Evolutionary conservation across 1,140 invertebrate genomes (phyloP).

Genomic region (Lamellibrachia luymesi): DNA sequence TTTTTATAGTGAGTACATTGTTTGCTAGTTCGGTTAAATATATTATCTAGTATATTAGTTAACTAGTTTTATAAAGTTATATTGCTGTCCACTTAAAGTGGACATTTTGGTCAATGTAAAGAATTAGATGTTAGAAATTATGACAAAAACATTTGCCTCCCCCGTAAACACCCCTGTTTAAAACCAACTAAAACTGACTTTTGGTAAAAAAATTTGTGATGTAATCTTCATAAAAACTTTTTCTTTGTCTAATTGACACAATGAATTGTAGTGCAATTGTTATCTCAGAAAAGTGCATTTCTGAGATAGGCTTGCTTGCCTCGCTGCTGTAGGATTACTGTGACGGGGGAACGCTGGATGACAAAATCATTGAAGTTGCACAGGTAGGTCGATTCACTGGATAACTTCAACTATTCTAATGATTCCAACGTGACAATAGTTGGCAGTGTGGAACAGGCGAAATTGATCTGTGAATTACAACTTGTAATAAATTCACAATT

Average conservation of each 20-base stretch:
- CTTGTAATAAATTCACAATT: not conserved
- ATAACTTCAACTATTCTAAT: not conserved
- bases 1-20: too few species aligned
- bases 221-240: not conserved
- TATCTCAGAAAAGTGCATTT: not conserved
- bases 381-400: constrained; percentile 35
- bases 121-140: too few species aligned
- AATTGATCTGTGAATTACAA: not conserved
- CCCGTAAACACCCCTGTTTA: not conserved
- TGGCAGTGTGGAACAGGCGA: not conserved
- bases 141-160: too few species aligned
- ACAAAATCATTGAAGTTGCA: constrained; percentile 43
- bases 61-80: too few species aligned
- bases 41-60: too few species aligned
- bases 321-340: constrained; percentile 46
- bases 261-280: not conserved
- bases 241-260: not conserved
- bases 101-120: too few species aligned
- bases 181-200: not conserved
- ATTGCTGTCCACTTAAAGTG: too few species aligned
- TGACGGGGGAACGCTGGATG: constrained; percentile 52
- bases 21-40: too few species aligned
- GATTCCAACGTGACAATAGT: not conserved
- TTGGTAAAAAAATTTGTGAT: not conserved
- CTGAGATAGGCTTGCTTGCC: too few species aligned